Evolutionary conservation across 2,888 invertebrate genomes (phyloP), one percentile per base, ranked within the genome.

Genomic region (Biston stratarius): DNA sequence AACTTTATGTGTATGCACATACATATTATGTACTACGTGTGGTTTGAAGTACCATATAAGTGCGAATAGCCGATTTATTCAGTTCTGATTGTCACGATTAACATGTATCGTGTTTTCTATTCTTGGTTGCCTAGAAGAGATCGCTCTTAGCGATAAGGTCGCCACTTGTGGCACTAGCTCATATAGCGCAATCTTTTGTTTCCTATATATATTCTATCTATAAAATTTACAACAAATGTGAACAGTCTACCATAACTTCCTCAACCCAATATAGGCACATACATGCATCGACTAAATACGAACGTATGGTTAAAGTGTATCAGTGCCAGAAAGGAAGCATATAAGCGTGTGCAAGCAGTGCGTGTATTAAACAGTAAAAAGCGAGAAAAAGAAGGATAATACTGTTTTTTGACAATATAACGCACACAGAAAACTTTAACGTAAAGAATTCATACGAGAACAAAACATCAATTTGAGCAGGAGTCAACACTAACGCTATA

Each of bases 271-370:
- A 24, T 24, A n/a, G n/a, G n/a, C n/a, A 24, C 24, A 24, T 24
- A 24, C 24, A 24, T 24, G 3, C 3, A 24, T 24, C 24, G 24
- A 24, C 24, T 24, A 24, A 3, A 24, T 24, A 24, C 24, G 24
- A 24, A 24, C 24, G 3, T 24, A 24, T 24, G 24, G 24, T 24
- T 24, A 55, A 48, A 51, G 51, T 34, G 12, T 34, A 34, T 34
- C 33, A 34, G 72, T 77, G 74, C 70, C 36, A 70, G 65, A 74
- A 69, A 79, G 47, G 75, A 42, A 66, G 64, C 67, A 63, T 63
- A 71, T 64, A 78, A 80, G 79, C 80, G 64, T 71, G 51, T 47
- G 74, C 55, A 74, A 74, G 76, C 75, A 49, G 70, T 75, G 75
- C 52, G 51, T 65, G 49, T 61, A 42, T 14, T n/a, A 56, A 45